These are phyloP conservation scores for Catharus bicknelli DNA, from an alignment of 2,113 vertebrate species.

Conservation along the genomic window DNA sequence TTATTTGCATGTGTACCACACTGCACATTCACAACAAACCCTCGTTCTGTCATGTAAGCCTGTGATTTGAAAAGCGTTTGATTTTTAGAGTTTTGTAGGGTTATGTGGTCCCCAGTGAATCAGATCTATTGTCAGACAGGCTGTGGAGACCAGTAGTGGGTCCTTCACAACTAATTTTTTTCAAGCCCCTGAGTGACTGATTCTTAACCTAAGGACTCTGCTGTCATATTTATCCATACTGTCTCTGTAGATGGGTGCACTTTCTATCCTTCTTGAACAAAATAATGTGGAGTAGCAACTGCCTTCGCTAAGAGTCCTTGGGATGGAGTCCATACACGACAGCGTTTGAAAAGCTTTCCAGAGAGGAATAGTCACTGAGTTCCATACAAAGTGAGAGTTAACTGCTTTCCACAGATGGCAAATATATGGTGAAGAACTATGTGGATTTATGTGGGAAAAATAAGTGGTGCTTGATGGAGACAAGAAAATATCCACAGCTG, in stretches of 20 bases:
- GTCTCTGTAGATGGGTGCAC: background rate
- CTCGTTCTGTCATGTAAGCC: background rate
- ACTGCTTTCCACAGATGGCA: background rate
- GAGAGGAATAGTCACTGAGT: background rate
- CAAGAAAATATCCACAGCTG: background rate
- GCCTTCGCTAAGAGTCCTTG: background rate
- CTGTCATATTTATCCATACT: background rate
- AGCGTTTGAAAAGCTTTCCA: background rate
- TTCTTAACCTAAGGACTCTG: background rate
- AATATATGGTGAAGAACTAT: background rate
- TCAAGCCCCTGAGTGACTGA: background rate
- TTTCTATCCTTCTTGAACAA: background rate
- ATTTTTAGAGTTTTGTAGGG: background rate
- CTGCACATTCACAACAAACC: background rate
- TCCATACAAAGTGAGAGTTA: background rate
- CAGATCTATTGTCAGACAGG: background rate
- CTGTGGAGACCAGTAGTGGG: background rate
- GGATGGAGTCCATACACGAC: background rate
- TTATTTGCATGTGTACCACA: conserved; percentile 14
- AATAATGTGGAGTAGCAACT: background rate
- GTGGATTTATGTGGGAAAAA: background rate
- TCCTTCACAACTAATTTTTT: background rate
- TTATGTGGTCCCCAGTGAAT: background rate
- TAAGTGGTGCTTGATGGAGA: background rate
- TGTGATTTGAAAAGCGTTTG: background rate